phyloP scores from a whole-genome alignment of 2,888 invertebrate species.

The Scrobipalpa atriplicella region DNA sequence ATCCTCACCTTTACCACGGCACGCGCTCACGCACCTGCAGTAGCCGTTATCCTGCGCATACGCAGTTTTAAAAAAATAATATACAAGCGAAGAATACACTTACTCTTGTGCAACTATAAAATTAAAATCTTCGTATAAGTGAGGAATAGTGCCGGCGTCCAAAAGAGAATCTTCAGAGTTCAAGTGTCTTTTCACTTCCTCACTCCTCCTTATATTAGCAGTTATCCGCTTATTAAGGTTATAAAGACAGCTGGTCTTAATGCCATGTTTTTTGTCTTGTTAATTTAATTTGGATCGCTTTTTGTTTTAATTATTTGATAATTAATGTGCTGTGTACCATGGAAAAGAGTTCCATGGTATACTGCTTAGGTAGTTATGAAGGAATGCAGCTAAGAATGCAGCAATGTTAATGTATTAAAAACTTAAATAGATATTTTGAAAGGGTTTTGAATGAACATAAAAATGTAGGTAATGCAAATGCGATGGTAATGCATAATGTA shows the following conservation, averaged over 20 bases:
- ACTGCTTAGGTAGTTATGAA: no score
- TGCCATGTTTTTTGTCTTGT: neutral
- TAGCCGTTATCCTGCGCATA: conserved; percentile 20
- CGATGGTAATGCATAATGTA: no score
- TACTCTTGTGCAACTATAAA: neutral
- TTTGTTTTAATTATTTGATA: conserved; percentile 18
- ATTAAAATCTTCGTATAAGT: neutral
- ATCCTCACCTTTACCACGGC: conserved; percentile 25
- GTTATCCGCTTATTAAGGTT: conserved; percentile 3
- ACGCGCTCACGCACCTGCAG: conserved; percentile 19
- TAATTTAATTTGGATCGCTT: conserved; percentile 15
- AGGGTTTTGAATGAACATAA: no score
- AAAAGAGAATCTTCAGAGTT: neutral
- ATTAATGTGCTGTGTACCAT: neutral
- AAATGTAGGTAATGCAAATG: no score
- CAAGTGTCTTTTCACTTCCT: neutral
- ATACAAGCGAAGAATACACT: neutral
- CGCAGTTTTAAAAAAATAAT: conserved; percentile 1
- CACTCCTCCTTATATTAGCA: neutral
- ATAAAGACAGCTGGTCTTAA: conserved; percentile 18
- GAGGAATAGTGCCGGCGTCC: neutral
- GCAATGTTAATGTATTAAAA: no score
- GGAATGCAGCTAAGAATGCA: no score
- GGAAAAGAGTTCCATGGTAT: neutral
- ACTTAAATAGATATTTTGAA: no score